Percentiles rank a stretch among this genome's conserved stretches.
phyloP scores from a whole-genome alignment of 64 coral and sea anemone species.

The Platygyra sinensis region DNA sequence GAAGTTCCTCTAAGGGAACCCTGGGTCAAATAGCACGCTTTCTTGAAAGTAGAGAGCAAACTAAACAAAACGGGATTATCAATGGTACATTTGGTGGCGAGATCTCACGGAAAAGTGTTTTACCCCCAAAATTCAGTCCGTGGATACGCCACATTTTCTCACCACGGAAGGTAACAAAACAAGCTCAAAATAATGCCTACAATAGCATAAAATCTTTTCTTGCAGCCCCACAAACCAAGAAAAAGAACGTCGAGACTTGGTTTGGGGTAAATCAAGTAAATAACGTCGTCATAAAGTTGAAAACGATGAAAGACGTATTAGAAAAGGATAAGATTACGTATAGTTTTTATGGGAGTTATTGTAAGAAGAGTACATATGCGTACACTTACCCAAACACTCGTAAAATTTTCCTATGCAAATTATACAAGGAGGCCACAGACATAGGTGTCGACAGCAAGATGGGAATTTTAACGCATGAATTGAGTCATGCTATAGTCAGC shows the following conservation, averaged over 20 bases:
- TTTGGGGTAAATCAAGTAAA: neutral
- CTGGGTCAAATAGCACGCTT: neutral
- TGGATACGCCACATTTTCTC: no score
- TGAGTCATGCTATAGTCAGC: neutral
- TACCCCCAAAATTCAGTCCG: no score
- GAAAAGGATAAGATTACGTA: neutral
- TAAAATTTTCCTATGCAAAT: neutral
- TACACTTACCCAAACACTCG: neutral
- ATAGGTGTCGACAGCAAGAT: neutral
- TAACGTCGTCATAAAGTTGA: neutral
- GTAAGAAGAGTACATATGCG: neutral
- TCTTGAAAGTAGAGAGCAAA: neutral
- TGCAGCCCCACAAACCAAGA: neutral
- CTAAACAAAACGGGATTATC: neutral
- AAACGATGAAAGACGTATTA: neutral
- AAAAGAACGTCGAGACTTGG: neutral
- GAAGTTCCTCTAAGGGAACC: neutral
- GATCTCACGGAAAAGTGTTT: neutral
- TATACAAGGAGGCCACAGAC: neutral
- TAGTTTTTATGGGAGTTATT: neutral
- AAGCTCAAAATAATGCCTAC: neutral
- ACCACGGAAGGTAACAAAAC: no score
- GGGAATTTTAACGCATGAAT: constrained; percentile 5
- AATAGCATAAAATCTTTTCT: neutral
- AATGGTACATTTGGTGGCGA: no score